Evolutionary conservation across 2,797 vertebrate species (phyloP).

Genomic region (Heliangelus exortis): DNA sequence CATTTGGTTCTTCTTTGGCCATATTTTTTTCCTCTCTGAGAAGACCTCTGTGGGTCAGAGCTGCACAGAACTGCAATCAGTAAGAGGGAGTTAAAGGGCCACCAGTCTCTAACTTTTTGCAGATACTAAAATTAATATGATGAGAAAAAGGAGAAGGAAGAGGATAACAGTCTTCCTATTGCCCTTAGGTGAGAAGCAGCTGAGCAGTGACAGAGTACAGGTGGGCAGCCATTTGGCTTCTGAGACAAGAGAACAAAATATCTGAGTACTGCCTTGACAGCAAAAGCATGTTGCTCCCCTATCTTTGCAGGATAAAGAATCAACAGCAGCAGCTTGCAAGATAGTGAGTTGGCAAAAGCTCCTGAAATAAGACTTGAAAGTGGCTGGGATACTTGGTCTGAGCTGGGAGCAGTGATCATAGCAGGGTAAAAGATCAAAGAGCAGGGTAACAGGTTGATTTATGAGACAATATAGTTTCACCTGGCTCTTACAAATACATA

Average conservation of each 20-base stretch:
- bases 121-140: background rate
- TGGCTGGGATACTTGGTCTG: accelerated
- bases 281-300: accelerated
- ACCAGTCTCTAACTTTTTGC: background rate
- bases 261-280: background rate
- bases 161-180: background rate
- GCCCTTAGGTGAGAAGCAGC: background rate
- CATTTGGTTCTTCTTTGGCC: background rate
- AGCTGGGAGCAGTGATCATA: accelerated
- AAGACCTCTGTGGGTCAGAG: background rate
- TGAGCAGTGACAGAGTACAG: background rate
- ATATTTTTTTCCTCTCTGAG: background rate
- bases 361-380: background rate
- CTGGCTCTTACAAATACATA: background rate
- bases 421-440: background rate
- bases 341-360: background rate
- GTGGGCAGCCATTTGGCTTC: background rate
- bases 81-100: background rate
- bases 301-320: background rate
- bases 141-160: background rate
- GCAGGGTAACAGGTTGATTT: background rate
- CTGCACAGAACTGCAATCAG: background rate
- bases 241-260: background rate
- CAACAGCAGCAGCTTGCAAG: background rate
- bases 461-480: background rate